Percentiles rank a stretch among this genome's conserved stretches.
phyloP scores from a whole-genome alignment of 2,113 vertebrate species.

The Anhinga rufa region DNA sequence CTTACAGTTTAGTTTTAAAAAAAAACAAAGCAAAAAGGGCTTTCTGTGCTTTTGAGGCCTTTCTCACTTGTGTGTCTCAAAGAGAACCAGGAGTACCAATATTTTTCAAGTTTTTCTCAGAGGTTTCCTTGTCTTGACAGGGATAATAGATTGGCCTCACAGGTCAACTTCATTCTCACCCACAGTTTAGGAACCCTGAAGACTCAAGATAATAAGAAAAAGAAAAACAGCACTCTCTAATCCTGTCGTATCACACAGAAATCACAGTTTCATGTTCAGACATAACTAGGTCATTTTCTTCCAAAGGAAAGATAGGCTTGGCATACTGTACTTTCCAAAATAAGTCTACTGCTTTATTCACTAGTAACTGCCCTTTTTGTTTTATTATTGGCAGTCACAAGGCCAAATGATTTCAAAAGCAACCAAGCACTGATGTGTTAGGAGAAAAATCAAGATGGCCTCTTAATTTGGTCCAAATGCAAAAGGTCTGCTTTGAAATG shows the following conservation, averaged over 20 bases:
- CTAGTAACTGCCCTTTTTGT: neutral
- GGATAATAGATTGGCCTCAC: slow-evolving; percentile 32
- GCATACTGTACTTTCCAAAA: neutral
- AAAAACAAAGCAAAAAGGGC: neutral
- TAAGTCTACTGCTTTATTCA: neutral
- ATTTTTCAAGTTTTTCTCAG: slow-evolving; percentile 47
- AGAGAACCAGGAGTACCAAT: neutral
- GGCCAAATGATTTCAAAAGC: neutral
- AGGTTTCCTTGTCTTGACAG: slow-evolving; percentile 20
- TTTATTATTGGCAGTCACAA: neutral
- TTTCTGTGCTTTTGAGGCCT: neutral
- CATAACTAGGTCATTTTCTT: slow-evolving; percentile 20
- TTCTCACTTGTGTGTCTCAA: slow-evolving; percentile 9
- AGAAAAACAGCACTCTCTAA: slow-evolving; percentile 31
- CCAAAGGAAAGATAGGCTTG: neutral
- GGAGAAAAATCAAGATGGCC: neutral
- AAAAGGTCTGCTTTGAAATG: neutral
- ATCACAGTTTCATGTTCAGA: neutral
- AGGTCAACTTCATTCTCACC: slow-evolving; percentile 41
- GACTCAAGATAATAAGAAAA: slow-evolving; percentile 20
- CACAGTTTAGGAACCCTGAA: slow-evolving; percentile 13
- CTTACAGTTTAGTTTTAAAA: neutral
- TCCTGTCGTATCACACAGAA: neutral
- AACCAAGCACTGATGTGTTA: neutral
- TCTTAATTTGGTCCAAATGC: neutral